Evolutionary conservation across 2,797 vertebrate genomes (phyloP), one percentile per base, ranked within the genome.

Genomic region (Channa striata): DNA sequence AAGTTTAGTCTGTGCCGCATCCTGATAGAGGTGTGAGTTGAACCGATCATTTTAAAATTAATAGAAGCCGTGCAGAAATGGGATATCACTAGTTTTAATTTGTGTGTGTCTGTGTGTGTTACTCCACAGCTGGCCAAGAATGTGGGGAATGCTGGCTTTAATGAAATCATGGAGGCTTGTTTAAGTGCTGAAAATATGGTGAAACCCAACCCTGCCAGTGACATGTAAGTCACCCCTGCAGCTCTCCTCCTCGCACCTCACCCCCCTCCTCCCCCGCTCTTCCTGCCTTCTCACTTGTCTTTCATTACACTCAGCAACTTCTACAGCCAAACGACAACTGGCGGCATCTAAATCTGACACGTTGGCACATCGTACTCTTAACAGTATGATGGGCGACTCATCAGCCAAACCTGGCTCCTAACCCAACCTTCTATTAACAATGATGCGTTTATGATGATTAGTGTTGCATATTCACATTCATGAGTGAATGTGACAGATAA

Each of bases 131-230:
- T 99, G 92, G 98, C 97, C 93, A 99, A 99, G 94, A 99, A 99
- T 90, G 97, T 99, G 81, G 98, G 98, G 87, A 99, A 99, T 86
- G 96, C 96, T 40, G 96, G 96, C 67, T 99, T 99, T 92, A 99
- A 99, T 92, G 98, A 99, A 90, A 96, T 99, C 77, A 99, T 99
- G 98, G 98, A 99, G 90, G 95, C 94, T 74, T 95, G 96, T 87
- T 94, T 99, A 76, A 95, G 93, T 49, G 82, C 85, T 60, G 97
- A 97, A 92, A 96, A 97, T 78, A 78, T 86, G 17, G 89, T 97
- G 89, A 99, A 99, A 88, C 98, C 97, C 72, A 95, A 93, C 87
- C 96, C 97, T 21, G 89, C 94, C 85, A 99, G 97, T 2, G 96
- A 99, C 93, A 99, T 99, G 97, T 99, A 93, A 97, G 97, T 94